phyloP scores from a whole-genome alignment of 2,888 invertebrate species.

The Herminia tarsipennalis region DNA sequence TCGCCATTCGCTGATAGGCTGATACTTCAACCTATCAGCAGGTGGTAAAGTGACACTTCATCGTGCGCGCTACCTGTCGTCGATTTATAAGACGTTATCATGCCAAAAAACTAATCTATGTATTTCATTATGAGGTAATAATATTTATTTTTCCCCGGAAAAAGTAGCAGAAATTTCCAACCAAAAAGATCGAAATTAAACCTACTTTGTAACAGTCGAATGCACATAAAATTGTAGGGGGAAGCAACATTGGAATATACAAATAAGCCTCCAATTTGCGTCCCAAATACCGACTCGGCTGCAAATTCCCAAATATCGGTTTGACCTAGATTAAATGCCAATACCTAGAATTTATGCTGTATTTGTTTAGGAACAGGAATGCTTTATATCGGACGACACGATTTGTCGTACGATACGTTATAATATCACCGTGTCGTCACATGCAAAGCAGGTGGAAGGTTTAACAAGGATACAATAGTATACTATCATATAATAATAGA shows the following conservation, averaged over 20 bases:
- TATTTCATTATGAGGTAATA: too few relatives aligned
- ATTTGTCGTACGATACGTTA: not conserved
- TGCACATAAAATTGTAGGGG: constrained; percentile 5
- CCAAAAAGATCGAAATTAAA: constrained; percentile 3
- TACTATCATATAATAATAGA: too few relatives aligned
- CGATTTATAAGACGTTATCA: too few relatives aligned
- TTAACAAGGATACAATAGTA: too few relatives aligned
- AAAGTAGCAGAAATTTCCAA: not conserved
- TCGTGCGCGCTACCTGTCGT: too few relatives aligned
- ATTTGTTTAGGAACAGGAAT: constrained; percentile 37
- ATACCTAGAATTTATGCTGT: constrained; percentile 35
- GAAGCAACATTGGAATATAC: constrained; percentile 12
- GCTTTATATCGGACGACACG: not conserved
- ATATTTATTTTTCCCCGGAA: too few relatives aligned
- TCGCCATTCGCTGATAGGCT: too few relatives aligned
- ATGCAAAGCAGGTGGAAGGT: too few relatives aligned
- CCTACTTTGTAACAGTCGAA: not conserved
- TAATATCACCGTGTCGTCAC: too few relatives aligned
- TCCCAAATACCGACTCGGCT: constrained; percentile 37
- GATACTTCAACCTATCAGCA: too few relatives aligned
- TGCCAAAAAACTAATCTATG: too few relatives aligned
- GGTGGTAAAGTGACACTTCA: too few relatives aligned
- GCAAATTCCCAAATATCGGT: constrained; percentile 54
- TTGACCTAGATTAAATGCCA: constrained; percentile 62
- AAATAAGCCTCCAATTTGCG: constrained; percentile 39